Conservation (phyloP, 2,113 vertebrate genomes). For the Opisthocomus hoazin region DNA sequence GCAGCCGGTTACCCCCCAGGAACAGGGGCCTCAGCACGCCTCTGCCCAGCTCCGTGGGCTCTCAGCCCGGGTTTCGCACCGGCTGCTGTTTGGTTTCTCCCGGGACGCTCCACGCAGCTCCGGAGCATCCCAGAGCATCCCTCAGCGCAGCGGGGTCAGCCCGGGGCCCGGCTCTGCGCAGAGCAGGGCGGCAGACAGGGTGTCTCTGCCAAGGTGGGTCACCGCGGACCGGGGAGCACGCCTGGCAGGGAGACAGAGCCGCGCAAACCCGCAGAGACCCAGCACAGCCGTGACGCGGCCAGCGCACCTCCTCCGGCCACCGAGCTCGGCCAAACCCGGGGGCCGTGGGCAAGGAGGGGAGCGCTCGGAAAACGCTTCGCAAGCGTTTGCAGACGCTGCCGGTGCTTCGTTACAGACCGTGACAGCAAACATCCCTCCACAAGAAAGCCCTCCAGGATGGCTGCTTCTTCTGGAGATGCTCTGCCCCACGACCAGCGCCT, state of each 20-base stretch:
- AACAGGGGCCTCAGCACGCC: not conserved
- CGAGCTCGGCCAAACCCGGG: not conserved
- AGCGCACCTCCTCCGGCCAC: not conserved
- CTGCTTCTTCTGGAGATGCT: not conserved
- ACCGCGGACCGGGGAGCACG: rapidly evolving
- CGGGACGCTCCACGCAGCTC: not conserved
- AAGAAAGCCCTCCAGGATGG: rapidly evolving
- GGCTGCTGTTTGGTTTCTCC: not conserved
- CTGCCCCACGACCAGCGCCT: not conserved
- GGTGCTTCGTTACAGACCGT: not conserved
- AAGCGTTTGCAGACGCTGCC: not conserved
- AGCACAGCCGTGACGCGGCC: not conserved
- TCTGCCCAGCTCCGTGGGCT: not conserved
- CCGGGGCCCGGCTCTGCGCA: not conserved
- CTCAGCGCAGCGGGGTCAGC: not conserved
- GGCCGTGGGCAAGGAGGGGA: not conserved
- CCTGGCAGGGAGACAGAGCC: not conserved
- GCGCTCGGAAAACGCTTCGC: rapidly evolving
- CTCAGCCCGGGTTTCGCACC: not conserved
- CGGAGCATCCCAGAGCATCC: not conserved
- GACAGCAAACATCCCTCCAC: not conserved
- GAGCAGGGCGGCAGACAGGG: too few relatives aligned
- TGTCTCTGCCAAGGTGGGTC: not conserved
- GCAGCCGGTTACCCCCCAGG: not conserved
- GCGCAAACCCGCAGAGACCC: not conserved